phyloP scores from a whole-genome alignment of 2,888 invertebrate species.

The Dysmachus trigonus region DNA sequence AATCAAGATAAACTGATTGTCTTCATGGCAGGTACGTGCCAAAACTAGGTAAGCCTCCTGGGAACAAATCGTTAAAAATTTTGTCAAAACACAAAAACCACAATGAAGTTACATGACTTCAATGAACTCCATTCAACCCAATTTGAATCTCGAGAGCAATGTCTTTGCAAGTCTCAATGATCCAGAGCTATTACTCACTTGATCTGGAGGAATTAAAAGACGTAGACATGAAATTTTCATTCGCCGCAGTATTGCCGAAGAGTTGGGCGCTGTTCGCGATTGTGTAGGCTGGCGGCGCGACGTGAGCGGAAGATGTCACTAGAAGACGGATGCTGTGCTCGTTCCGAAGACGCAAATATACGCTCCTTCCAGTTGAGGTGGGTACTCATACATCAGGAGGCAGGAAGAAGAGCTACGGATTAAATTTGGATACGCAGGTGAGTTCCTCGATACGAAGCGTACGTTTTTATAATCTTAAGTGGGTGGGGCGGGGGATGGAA shows the following conservation, averaged over 20 bases:
- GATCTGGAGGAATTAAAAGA: background rate
- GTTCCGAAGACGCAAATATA: background rate
- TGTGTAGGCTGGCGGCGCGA: background rate
- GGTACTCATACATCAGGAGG: background rate
- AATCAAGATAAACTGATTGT: too few relatives aligned
- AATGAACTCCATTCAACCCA: background rate
- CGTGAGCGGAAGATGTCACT: background rate
- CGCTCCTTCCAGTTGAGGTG: background rate
- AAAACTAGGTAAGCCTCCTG: too few relatives aligned
- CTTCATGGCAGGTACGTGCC: too few relatives aligned
- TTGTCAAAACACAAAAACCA: too few relatives aligned
- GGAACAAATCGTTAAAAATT: too few relatives aligned
- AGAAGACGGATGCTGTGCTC: slow-evolving; percentile 9
- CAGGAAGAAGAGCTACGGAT: background rate
- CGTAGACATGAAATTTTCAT: slow-evolving; percentile 13
- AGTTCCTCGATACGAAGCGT: background rate
- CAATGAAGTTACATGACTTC: background rate
- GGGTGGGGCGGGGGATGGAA: background rate
- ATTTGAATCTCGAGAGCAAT: slow-evolving; percentile 3
- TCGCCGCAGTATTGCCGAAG: background rate
- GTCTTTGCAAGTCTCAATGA: background rate
- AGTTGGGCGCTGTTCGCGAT: background rate
- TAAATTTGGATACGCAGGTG: slow-evolving; percentile 6
- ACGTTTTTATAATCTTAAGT: background rate
- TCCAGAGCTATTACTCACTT: background rate